These are phyloP conservation scores for Nyctereutes procyonoides DNA, from an alignment of 2,113 vertebrate genomes.

Conservation along the genomic window DNA sequence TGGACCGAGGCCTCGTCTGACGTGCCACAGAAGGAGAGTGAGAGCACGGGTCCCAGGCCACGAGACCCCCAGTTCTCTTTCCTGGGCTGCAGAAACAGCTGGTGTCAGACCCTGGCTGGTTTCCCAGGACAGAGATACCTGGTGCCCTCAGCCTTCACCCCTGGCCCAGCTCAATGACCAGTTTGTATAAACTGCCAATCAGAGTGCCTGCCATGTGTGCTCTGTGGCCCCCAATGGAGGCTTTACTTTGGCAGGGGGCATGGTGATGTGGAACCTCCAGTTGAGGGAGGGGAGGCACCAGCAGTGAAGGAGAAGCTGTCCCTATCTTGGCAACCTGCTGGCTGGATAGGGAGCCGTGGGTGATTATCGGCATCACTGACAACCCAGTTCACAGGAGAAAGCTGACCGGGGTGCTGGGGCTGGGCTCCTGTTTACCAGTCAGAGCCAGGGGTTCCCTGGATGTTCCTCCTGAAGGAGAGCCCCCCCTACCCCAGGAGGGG, in stretches of 20 bases:
- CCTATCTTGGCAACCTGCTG: neutral
- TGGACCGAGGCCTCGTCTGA: no score
- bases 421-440: no score
- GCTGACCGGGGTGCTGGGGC: neutral
- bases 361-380: fast-evolving
- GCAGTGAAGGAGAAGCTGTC: neutral
- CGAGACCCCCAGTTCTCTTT: fast-evolving
- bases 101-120: neutral
- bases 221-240: no score
- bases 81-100: neutral
- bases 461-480: neutral
- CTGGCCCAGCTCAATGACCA: neutral
- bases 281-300: neutral
- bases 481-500: neutral
- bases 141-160: neutral
- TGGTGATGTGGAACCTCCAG: neutral
- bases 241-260: neutral
- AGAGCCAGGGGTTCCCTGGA: neutral
- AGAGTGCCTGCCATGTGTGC: neutral
- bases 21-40: no score
- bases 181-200: neutral
- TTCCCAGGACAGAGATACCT: neutral
- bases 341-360: neutral
- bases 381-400: neutral
- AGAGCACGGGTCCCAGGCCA: fast-evolving